Evolutionary conservation across 2,888 invertebrate species (phyloP).

Genomic region (Myathropa florea): DNA sequence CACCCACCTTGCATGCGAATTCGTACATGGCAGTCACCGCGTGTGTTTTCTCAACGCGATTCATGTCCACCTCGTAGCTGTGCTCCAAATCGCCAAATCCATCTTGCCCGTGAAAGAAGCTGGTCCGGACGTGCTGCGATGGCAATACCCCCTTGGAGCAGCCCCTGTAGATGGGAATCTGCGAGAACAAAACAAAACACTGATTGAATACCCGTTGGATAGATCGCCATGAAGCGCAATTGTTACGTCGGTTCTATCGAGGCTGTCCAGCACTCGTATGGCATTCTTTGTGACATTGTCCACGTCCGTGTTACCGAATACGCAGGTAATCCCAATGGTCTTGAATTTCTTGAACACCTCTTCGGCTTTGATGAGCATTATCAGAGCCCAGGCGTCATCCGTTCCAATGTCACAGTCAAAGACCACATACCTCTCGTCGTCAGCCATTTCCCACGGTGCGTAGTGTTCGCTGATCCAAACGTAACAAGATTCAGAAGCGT

Average conservation of each 20-base stretch:
- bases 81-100: conserved; percentile 86
- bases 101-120: conserved; percentile 85
- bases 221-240: neutral
- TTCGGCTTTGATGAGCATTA: conserved; percentile 83
- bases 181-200: neutral
- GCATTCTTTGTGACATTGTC: conserved; percentile 86
- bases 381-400: conserved; percentile 84
- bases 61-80: conserved; percentile 79
- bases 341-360: conserved; percentile 67
- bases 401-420: conserved; percentile 84
- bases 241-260: conserved; percentile 83
- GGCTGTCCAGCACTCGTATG: conserved; percentile 84
- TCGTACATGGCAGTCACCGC: conserved; percentile 84
- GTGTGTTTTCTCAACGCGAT: conserved; percentile 80
- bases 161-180: conserved; percentile 75
- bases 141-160: conserved; percentile 76
- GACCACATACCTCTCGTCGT: conserved; percentile 78
- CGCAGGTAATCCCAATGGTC: conserved; percentile 87
- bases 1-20: conserved; percentile 82
- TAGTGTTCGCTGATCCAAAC: neutral
- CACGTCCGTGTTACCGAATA: conserved; percentile 86
- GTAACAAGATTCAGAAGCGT: neutral
- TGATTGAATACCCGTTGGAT: neutral
- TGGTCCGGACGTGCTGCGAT: conserved; percentile 8
- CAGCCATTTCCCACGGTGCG: neutral